phyloP scores from a whole-genome alignment of 2,888 invertebrate species.

The Dryobotodes eremita region DNA sequence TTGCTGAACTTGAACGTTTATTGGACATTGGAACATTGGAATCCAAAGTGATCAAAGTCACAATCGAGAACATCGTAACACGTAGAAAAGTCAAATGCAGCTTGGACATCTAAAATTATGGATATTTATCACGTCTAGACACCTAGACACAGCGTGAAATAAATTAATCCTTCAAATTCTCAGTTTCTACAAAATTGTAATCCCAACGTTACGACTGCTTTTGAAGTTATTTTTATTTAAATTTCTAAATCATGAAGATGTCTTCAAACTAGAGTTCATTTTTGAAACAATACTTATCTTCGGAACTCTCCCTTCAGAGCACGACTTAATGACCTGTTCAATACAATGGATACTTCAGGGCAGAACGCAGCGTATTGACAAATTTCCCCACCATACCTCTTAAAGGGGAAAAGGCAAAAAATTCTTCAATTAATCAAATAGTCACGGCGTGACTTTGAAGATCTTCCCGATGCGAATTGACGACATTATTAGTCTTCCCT shows the following conservation, averaged over 20 bases:
- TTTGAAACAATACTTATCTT: constrained; percentile 29
- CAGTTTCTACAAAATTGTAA: not conserved
- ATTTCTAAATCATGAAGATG: not conserved
- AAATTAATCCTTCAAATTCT: constrained; percentile 13
- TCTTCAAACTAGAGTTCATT: constrained; percentile 6
- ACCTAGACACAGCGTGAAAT: not conserved
- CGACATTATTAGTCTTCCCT: constrained; percentile 88
- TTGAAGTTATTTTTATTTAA: constrained; percentile 15
- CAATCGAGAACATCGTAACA: constrained; percentile 1
- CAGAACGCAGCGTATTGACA: constrained; percentile 71
- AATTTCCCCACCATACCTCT: constrained; percentile 70
- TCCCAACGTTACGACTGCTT: not conserved
- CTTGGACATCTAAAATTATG: not conserved
- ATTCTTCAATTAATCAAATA: constrained; percentile 90
- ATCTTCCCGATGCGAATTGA: constrained; percentile 85
- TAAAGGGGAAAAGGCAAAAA: constrained; percentile 79
- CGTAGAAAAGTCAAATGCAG: constrained; percentile 5
- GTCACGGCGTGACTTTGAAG: constrained; percentile 87
- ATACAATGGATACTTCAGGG: constrained; percentile 61
- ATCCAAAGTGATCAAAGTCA: not conserved
- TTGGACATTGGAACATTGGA: not conserved
- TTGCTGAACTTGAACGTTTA: not conserved
- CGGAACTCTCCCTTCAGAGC: not conserved
- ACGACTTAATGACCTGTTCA: constrained; percentile 57
- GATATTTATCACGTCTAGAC: constrained; percentile 13